Evolutionary conservation across 2,113 vertebrate species (phyloP).

Genomic region (Ophiodon elongatus): DNA sequence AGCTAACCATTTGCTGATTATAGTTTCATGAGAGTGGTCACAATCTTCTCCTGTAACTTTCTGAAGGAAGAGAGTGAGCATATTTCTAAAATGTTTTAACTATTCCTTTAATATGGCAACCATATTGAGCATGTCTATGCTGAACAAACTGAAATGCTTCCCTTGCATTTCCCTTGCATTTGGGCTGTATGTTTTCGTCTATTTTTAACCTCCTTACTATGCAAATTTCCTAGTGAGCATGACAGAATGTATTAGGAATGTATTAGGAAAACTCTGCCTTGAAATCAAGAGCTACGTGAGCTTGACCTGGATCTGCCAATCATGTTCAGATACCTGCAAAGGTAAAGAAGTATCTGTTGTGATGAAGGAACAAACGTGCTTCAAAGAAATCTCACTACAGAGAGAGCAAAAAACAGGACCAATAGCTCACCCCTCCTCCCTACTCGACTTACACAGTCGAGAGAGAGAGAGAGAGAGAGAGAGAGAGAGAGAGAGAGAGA

Average conservation of each 20-base stretch:
- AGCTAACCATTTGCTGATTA: background rate
- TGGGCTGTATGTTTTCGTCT: constrained; percentile 1
- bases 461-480: constrained; percentile 17
- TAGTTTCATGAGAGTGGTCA: background rate
- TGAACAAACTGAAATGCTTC: background rate
- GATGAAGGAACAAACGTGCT: constrained; percentile 18
- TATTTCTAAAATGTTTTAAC: background rate
- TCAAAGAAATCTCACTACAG: constrained; percentile 26
- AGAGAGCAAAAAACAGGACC: constrained; percentile 6
- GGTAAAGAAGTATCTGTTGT: constrained; percentile 17
- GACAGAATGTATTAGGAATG: constrained; percentile 27
- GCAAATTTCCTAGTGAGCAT: constrained; percentile 35
- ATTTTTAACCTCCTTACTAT: constrained; percentile 51
- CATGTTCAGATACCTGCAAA: constrained; percentile 20
- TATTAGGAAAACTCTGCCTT: constrained; percentile 26
- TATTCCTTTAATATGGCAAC: background rate
- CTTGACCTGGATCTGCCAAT: constrained; percentile 28
- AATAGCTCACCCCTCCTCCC: background rate
- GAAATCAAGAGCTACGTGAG: constrained; percentile 26
- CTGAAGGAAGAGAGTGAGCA: background rate
- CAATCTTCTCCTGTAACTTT: background rate
- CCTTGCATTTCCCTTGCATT: background rate
- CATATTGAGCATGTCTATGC: background rate
- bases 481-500: background rate
- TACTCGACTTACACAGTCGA: constrained; percentile 19